Percentiles rank a stretch among this genome's conserved stretches.
These are phyloP conservation scores for Drosophila kanekoi DNA, from an alignment of 2,888 invertebrate genomes.

Conservation along the genomic window DNA sequence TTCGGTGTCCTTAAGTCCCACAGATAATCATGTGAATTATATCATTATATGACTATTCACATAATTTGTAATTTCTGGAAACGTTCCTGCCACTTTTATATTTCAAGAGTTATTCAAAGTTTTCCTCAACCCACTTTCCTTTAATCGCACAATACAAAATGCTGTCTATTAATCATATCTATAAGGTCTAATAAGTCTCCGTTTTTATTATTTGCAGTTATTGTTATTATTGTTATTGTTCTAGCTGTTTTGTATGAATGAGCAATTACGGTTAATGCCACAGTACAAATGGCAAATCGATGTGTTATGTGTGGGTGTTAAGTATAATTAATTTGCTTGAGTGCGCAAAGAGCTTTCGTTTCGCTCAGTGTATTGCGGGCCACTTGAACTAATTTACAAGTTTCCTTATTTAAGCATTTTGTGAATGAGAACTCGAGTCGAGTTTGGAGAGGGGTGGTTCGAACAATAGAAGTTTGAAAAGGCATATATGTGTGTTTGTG, in stretches of 20 bases:
- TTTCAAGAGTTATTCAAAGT: neutral
- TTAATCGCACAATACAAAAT: conserved; percentile 2
- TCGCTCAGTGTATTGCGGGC: conserved; percentile 65
- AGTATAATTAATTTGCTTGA: conserved; percentile 73
- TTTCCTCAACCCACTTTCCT: neutral
- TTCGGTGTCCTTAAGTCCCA: too few species aligned
- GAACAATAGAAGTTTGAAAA: conserved; percentile 19
- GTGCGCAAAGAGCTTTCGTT: conserved; percentile 50
- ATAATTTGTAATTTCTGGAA: too few species aligned
- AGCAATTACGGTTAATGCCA: conserved; percentile 73
- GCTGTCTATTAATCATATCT: conserved; percentile 33
- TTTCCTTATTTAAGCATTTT: conserved; percentile 78
- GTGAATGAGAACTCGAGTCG: conserved; percentile 62
- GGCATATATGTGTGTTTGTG: neutral
- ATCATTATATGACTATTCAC: too few species aligned
- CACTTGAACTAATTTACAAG: conserved; percentile 75
- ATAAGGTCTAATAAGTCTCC: conserved; percentile 28
- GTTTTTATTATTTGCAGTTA: conserved; percentile 1
- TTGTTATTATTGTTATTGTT: conserved; percentile 17
- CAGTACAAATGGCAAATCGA: conserved; percentile 60
- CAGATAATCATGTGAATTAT: too few species aligned
- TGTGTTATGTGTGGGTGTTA: conserved; percentile 21
- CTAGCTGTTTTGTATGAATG: conserved; percentile 45
- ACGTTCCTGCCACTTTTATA: neutral
- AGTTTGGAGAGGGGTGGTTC: neutral